Evolutionary conservation across 2,797 vertebrate species (phyloP).

Genomic region (Microctenopoma lineatum): DNA sequence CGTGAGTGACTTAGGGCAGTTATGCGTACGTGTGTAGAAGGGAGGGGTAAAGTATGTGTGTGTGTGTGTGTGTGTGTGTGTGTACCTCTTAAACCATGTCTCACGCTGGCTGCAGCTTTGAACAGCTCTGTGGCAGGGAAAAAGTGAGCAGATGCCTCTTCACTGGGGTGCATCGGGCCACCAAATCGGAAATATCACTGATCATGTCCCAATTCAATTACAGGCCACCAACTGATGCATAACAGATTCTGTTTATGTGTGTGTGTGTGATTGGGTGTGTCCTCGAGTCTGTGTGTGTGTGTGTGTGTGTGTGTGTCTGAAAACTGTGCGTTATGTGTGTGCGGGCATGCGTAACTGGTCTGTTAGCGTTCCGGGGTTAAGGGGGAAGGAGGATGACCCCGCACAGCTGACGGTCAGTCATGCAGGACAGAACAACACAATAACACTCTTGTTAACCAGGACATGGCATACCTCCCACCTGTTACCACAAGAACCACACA

Average conservation of each 20-base stretch:
- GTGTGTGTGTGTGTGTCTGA: constrained; percentile 51
- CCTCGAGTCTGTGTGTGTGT: constrained; percentile 59
- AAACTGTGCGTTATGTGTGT: constrained; percentile 71
- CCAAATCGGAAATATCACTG: constrained; percentile 79
- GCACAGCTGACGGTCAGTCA: constrained; percentile 82
- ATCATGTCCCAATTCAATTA: constrained; percentile 82
- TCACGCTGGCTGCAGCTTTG: constrained; percentile 58
- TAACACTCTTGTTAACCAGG: constrained; percentile 83
- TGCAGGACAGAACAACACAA: constrained; percentile 82
- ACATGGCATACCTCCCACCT: constrained; percentile 82
- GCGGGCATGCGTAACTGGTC: constrained; percentile 73
- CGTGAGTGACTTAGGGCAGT: constrained; percentile 70
- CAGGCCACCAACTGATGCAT: constrained; percentile 74
- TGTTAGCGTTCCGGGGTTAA: constrained; percentile 71
- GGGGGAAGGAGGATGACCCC: constrained; percentile 75
- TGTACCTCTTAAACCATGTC: constrained; percentile 64
- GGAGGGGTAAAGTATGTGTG: constrained; percentile 33
- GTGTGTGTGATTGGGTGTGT: constrained; percentile 71
- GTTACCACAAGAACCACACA: constrained; percentile 77
- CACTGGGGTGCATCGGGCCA: constrained; percentile 72
- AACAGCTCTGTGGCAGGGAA: constrained; percentile 54
- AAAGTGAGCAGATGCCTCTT: constrained; percentile 76
- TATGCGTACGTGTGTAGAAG: constrained; percentile 54
- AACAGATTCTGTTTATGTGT: constrained; percentile 67
- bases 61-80: constrained; percentile 20